Base-by-base conservation (phyloP, 2,797 vertebrate genomes). In the Cyclopterus lumpus region DNA sequence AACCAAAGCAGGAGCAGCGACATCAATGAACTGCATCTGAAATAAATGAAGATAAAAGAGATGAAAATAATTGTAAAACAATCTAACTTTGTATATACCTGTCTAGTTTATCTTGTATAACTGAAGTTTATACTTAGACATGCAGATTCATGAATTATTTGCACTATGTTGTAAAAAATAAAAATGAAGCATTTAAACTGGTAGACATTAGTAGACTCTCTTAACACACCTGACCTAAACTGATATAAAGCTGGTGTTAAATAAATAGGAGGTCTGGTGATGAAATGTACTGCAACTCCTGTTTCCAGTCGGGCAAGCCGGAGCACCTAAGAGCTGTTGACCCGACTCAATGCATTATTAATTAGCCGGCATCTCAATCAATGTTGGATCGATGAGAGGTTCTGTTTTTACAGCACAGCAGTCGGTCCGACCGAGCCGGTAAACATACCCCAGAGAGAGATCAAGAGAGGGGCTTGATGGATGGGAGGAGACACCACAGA, bases 281-380 rank as follows among this genome's bases (percentile, higher is more conserved):
- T 73, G 38, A 63, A 78, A 87, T 26, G 46, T 20, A 16, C 32
- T 62, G 58, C 28, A 48, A 2, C 48, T 61, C 24, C 93, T 91
- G 91, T 92, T 94, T 49, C 72, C 30, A 73, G 30, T 36, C 11
- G 2, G 85, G 91, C 89, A 89, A 88, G 94, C 91, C 85, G 85
- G 89, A 81, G 85, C 83, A 93, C 18, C 58, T 40, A 34, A n/a
- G 51, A 80, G 85, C 84, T 91, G 81, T 72, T 69, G 92, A 86
- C 90, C 87, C 86, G 89, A 91, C 90, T 88, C 94, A 93, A 96
- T 97, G 93, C 94, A 96, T 96, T 95, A 97, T 98, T 97, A 91
- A 97, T 96, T 93, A 89, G 89, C 73, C 91, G 90, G 69, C 92
- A 95, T 93, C 94, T 95, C 88, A 94, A 95, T 96, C 95, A 93